Evolutionary conservation across 1,140 invertebrate species (phyloP), one percentile per base, ranked within the genome.

Genomic region (Laupala kohalensis): DNA sequence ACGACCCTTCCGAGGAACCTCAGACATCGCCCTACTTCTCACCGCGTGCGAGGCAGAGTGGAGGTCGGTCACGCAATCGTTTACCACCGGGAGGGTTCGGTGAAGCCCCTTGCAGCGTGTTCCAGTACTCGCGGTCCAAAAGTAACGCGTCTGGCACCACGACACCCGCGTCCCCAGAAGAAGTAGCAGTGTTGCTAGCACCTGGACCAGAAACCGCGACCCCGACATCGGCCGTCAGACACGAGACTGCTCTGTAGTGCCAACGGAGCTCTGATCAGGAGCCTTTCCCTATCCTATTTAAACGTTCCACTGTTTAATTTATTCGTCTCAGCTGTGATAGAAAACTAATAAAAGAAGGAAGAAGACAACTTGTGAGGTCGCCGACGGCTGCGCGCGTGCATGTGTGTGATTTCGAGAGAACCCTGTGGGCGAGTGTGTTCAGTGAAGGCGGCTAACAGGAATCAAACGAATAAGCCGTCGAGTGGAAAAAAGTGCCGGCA

Each of bases 201-300:
- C 30, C 30, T 6, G 24, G 29, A 63, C 26, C 4, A 25, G 30
- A 26, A 1, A 25, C 63, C 24, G 64, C 64, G 23, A 30, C 62
- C 13, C 5, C n/a, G 3, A 65, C 13, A 30, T 23, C 37, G 24
- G 26, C 65, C n/a, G 6, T 69, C 23, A 71, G 64, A n/a, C 26
- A 71, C 66, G 73, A 74, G 69, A 74, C 73, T 72, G 71, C 73
- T 23, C 72, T 74, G 67, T 74, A 74, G 71, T 74, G 73, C 73
- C 67, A 74, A 74, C 30, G 29, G 72, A 62, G 25, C 24, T 28
- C 28, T 13, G 19, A 25, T 24, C 25, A 25, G 25, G n/a, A n/a
- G n/a, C n/a, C n/a, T 28, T 19, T 26, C 19, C 5, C 27, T 3
- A 24, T 26, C 25, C 2, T 67, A 25, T 26, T 25, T 9, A 6